phyloP scores from a whole-genome alignment of 1,140 invertebrate genomes.

The Drosophila saltans region DNA sequence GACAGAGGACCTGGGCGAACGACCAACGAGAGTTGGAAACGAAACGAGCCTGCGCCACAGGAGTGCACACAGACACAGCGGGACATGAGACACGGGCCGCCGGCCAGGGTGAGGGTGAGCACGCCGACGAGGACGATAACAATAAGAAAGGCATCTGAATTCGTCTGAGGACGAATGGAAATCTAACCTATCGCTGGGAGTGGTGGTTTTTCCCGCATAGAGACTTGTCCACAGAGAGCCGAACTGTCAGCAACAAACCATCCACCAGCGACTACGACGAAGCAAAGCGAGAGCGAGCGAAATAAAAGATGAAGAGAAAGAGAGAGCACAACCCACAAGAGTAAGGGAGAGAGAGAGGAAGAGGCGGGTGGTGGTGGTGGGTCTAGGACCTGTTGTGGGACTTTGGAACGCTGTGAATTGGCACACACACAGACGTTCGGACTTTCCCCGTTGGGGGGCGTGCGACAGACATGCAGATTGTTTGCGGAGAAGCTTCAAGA shows the following conservation, averaged over 20 bases:
- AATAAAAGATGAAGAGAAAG: slow-evolving; percentile 15
- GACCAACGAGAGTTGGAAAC: slow-evolving; percentile 73
- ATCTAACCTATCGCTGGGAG: slow-evolving; percentile 63
- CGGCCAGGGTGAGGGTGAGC: neutral
- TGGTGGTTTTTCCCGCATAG: slow-evolving; percentile 59
- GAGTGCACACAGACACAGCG: slow-evolving; percentile 43
- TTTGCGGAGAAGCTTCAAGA: slow-evolving; percentile 24
- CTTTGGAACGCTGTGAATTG: slow-evolving; percentile 65
- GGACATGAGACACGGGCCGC: neutral
- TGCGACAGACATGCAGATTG: slow-evolving; percentile 33
- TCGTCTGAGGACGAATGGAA: slow-evolving; percentile 54
- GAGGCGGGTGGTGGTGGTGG: slow-evolving; percentile 11
- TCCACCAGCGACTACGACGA: slow-evolving; percentile 49
- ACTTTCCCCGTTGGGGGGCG: slow-evolving; percentile 41
- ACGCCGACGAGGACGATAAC: slow-evolving; percentile 22
- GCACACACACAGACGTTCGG: slow-evolving; percentile 46
- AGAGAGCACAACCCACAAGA: slow-evolving; percentile 1
- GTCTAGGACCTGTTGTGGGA: slow-evolving; percentile 36
- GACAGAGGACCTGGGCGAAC: slow-evolving; percentile 38
- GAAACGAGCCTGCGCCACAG: slow-evolving; percentile 73
- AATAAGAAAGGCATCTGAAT: slow-evolving; percentile 33
- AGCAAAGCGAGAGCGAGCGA: slow-evolving; percentile 10
- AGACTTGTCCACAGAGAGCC: slow-evolving; percentile 61
- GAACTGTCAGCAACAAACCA: slow-evolving; percentile 73
- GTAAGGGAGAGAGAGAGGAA: neutral